A percentile compares a stretch with the other conserved stretches of the same genome.
phyloP scores from a whole-genome alignment of 2,797 vertebrate species.

The Scolopax rusticola region DNA sequence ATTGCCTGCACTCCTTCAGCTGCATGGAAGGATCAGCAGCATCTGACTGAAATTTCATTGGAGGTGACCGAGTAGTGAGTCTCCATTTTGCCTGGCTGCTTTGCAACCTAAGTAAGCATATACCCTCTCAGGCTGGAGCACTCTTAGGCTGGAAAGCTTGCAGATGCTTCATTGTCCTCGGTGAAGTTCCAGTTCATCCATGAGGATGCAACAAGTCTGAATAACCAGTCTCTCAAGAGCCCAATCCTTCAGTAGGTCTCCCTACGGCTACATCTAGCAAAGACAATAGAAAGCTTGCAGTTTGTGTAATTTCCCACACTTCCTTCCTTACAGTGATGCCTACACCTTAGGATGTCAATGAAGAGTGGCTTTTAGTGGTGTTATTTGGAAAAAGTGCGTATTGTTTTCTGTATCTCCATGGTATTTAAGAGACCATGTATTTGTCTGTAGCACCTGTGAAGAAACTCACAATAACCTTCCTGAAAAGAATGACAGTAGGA shows the following conservation, averaged over 20 bases:
- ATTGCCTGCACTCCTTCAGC: not conserved
- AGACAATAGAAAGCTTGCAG: not conserved
- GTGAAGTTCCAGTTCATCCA: not conserved
- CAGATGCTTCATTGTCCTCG: not conserved
- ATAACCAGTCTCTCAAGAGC: fast-evolving
- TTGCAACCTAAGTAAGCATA: not conserved
- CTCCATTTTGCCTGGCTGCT: not conserved
- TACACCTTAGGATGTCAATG: not conserved
- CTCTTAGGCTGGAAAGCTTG: not conserved
- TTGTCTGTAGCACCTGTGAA: not conserved
- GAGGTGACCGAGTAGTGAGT: not conserved
- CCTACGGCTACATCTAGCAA: not conserved
- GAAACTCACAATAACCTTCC: not conserved
- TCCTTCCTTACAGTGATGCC: not conserved
- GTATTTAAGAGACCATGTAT: not conserved
- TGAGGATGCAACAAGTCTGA: not conserved
- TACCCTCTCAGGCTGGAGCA: not conserved
- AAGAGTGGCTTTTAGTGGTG: not conserved
- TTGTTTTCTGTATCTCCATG: not conserved
- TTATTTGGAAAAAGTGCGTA: not conserved
- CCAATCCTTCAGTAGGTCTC: not conserved
- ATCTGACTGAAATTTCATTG: not conserved
- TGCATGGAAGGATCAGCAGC: not conserved
- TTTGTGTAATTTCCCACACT: not conserved
- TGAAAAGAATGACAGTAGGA: not conserved